These are phyloP conservation scores for Menidia menidia DNA, from an alignment of 2,797 vertebrate genomes.

Conservation along the genomic window DNA sequence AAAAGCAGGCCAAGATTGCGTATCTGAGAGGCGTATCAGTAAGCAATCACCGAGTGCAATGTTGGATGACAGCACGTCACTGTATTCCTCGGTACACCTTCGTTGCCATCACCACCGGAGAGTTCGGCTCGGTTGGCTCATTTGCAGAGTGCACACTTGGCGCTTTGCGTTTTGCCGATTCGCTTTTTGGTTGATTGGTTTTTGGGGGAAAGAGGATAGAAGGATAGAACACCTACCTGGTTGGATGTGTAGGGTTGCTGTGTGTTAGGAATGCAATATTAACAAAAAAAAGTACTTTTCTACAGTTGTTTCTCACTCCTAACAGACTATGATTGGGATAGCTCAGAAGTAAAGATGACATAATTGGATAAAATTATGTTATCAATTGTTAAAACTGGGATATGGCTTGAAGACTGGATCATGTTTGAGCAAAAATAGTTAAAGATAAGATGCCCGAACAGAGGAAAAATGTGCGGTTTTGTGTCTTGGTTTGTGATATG, in stretches of 20 bases:
- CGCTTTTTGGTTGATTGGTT: slow-evolving; percentile 38
- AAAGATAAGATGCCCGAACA: no score
- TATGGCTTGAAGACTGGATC: no score
- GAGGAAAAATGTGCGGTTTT: no score
- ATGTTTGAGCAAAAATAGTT: no score
- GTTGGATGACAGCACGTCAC: slow-evolving; percentile 24
- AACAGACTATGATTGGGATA: no score
- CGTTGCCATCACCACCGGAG: slow-evolving; percentile 2
- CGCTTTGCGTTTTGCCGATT: slow-evolving; percentile 27
- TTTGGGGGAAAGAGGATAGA: not conserved
- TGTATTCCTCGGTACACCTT: not conserved
- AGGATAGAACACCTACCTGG: not conserved
- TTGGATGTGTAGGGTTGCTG: not conserved
- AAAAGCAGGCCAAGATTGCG: slow-evolving; percentile 46
- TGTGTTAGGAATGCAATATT: no score
- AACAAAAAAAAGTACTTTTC: no score
- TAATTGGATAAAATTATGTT: no score
- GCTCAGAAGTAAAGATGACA: no score
- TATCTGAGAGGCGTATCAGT: slow-evolving; percentile 44
- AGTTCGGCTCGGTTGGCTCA: slow-evolving; percentile 29
- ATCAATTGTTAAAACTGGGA: no score
- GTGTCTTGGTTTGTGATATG: not conserved
- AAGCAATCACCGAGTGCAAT: slow-evolving; percentile 48
- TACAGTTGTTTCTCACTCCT: no score
- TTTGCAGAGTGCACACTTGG: slow-evolving; percentile 55